Conservation (phyloP, 1,140 invertebrate genomes). For the Drosophila parabipectinata region DNA sequence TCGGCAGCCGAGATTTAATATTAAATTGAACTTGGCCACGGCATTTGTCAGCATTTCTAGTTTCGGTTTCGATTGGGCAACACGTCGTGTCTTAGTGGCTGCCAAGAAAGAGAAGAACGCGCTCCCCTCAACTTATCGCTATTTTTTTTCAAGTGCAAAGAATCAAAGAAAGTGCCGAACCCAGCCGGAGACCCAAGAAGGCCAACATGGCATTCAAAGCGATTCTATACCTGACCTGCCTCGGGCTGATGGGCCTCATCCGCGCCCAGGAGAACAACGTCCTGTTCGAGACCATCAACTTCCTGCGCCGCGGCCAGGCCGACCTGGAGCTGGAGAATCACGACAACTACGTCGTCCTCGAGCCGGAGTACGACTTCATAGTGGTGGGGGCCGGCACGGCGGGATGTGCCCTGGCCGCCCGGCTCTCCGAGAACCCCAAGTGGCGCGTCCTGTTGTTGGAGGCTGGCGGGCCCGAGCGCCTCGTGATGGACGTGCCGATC, state of each 20-base stretch:
- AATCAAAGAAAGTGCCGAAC: not conserved
- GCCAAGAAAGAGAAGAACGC: not conserved
- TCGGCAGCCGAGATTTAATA: conserved; percentile 71
- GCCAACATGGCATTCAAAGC: conserved; percentile 1
- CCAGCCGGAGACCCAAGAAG: not conserved
- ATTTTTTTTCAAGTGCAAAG: conserved; percentile 4
- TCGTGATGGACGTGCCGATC: conserved; percentile 89
- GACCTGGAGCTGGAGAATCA: conserved; percentile 66
- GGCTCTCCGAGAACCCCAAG: conserved; percentile 86
- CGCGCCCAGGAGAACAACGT: conserved; percentile 67
- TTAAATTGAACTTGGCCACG: conserved; percentile 80
- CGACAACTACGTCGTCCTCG: conserved; percentile 76
- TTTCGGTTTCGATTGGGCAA: conserved; percentile 76
- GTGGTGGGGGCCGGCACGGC: conserved; percentile 90
- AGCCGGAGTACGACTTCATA: conserved; percentile 86
- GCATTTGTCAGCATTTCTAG: conserved; percentile 73
- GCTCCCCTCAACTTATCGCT: not conserved
- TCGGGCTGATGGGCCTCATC: not conserved
- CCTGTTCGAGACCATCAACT: conserved; percentile 73
- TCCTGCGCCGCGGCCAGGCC: conserved; percentile 62
- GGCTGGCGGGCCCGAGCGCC: conserved; percentile 86
- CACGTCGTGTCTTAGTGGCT: conserved; percentile 20
- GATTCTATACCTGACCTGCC: not conserved
- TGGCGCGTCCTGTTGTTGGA: conserved; percentile 89
- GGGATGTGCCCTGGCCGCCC: conserved; percentile 88